Base-by-base conservation (phyloP, 1,140 invertebrate genomes). In the Aphelinus certus region DNA sequence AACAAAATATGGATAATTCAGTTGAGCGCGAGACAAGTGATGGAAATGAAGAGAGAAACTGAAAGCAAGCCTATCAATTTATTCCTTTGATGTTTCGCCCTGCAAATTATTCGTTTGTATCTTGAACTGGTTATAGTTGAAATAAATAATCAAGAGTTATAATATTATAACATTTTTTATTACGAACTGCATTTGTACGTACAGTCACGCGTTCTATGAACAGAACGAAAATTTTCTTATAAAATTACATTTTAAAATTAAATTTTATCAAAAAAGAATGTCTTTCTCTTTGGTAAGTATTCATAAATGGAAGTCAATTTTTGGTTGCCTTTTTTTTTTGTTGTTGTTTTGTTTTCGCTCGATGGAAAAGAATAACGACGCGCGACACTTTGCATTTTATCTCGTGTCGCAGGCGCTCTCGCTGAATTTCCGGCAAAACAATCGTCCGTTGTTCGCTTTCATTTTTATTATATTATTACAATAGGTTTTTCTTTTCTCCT, bases 221-320 rank as follows among this genome's bases (percentile, higher is more conserved):
- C 58, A 73, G 42, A 72, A 69, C 60, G 71, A 56, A 76, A 71
- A 58, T 65, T 72, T 76, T 72, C 43, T 72, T 75, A 75, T 7
- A 75, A 75, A 70, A 74, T 75, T 75, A 70, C 67, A 58, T 70
- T 46, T 70, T 69, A 65, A 70, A 75, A 70, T 58, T 45, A 69
- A 70, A 68, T 72, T 7, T 77, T 71, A 61, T 57, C 48, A 65
- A 73, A 69, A 64, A 73, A 73, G 57, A 69, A 70, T 4, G 6
- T 10, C 43, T 9, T 63, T 58, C 69, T 63, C 71, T 71, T 55
- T 64, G 42, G 57, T 53, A 57, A 9, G 10, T 70, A 58, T 58
- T 48, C 9, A 9, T 62, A 65, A 57, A 73, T 73, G 65, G 73
- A 70, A 71, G 57, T 69, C 56, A 71, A 69, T 70, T 7, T 51